phyloP scores from a whole-genome alignment of 2,113 vertebrate species.

The Chinchilla lanigera region DNA sequence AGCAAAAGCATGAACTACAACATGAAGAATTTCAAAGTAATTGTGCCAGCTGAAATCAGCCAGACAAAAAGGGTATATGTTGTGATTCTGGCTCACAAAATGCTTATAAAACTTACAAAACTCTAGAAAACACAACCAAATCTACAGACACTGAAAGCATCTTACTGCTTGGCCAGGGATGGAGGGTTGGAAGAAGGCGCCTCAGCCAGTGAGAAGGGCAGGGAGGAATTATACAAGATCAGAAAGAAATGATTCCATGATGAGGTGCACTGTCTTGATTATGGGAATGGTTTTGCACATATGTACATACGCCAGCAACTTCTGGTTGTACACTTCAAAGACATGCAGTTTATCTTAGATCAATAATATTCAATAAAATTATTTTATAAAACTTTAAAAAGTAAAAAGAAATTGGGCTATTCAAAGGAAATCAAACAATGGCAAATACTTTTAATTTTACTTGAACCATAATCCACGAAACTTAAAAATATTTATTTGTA shows the following conservation, averaged over 20 bases:
- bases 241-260: not conserved
- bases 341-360: not conserved
- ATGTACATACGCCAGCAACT: not conserved
- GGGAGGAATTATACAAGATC: not conserved
- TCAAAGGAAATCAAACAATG: not conserved
- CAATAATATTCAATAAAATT: not conserved
- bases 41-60: not conserved
- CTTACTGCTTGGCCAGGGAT: not conserved
- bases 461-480: not conserved
- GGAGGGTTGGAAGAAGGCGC: not conserved
- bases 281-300: not conserved
- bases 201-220: not conserved
- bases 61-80: not conserved
- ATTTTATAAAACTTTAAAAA: constrained; percentile 1
- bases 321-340: not conserved
- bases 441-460: not conserved
- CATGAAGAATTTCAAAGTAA: constrained; percentile 35
- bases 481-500: not conserved
- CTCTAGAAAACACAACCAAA: not conserved
- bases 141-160: not conserved
- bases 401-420: not conserved
- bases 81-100: not conserved
- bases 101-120: not conserved
- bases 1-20: not conserved
- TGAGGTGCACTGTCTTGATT: not conserved